Conservation (phyloP, 2,113 vertebrate genomes). For the Barbus barbus region DNA sequence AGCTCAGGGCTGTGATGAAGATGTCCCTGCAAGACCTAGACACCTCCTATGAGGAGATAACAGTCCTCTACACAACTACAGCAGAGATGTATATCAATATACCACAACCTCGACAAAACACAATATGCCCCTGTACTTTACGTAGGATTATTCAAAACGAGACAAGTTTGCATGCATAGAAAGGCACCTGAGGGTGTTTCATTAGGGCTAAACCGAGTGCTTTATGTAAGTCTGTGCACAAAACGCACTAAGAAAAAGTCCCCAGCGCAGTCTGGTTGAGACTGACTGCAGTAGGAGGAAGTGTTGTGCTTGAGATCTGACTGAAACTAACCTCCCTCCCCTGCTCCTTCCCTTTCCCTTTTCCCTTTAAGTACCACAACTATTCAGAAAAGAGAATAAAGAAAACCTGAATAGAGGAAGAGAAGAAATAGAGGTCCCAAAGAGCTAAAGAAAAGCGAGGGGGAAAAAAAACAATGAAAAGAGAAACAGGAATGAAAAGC, state of each 20-base stretch:
- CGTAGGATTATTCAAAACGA: not conserved
- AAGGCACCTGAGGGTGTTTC: conserved; percentile 24
- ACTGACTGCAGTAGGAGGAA: conserved; percentile 75
- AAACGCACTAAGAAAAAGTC: conserved; percentile 43
- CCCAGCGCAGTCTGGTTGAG: conserved; percentile 63
- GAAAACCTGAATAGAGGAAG: conserved; percentile 79
- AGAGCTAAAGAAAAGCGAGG: conserved; percentile 70
- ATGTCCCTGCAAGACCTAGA: conserved; percentile 65
- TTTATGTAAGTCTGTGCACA: not conserved
- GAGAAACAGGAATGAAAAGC: conserved; percentile 77
- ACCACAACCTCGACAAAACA: conserved; percentile 58
- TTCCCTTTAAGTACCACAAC: conserved; percentile 79
- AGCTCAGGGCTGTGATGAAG: conserved; percentile 69
- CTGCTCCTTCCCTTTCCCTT: conserved; percentile 63
- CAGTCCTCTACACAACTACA: conserved; percentile 64
- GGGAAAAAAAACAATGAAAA: conserved; percentile 72
- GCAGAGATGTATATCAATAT: conserved; percentile 62
- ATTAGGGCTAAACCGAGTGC: conserved; percentile 6
- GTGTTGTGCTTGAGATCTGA: conserved; percentile 78
- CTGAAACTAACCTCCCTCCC: conserved; percentile 77
- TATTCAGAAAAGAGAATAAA: conserved; percentile 81
- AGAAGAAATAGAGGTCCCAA: conserved; percentile 72
- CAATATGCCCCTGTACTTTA: conserved; percentile 36
- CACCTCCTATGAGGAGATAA: conserved; percentile 65
- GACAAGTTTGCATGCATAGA: conserved; percentile 40